These are phyloP conservation scores for Mythimna albipuncta DNA, from an alignment of 2,888 invertebrate species.

Conservation along the genomic window DNA sequence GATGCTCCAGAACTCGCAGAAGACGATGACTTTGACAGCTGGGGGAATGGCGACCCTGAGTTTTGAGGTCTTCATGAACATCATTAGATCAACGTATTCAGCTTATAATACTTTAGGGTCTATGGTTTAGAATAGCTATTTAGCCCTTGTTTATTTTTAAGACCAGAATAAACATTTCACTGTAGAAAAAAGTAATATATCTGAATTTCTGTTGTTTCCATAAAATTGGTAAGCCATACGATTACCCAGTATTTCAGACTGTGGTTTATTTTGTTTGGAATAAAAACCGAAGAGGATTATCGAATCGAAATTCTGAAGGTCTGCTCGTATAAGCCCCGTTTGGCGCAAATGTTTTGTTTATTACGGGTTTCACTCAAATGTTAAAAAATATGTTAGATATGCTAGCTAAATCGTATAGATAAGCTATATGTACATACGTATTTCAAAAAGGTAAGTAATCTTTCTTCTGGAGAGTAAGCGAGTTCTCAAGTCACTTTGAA, in stretches of 20 bases:
- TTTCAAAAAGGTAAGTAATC: too few relatives aligned
- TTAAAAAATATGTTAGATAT: not conserved
- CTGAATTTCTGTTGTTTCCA: not conserved
- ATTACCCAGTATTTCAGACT: not conserved
- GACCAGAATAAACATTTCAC: not conserved
- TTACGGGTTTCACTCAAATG: constrained; percentile 3
- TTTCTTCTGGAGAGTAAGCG: too few relatives aligned
- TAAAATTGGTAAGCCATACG: not conserved
- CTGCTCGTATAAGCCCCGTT: not conserved
- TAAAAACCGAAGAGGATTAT: not conserved
- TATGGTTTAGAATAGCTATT: constrained; percentile 39
- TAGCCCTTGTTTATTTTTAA: not conserved
- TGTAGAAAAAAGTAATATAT: not conserved
- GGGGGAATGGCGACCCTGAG: constrained; percentile 70
- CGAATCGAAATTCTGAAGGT: not conserved
- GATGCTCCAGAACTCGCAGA: constrained; percentile 72
- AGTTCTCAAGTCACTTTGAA: too few relatives aligned
- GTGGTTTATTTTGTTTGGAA: not conserved
- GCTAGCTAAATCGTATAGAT: not conserved
- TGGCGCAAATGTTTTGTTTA: constrained; percentile 18
- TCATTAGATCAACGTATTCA: constrained; percentile 70
- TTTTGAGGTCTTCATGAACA: constrained; percentile 68
- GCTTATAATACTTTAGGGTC: constrained; percentile 71
- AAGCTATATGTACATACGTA: too few relatives aligned
- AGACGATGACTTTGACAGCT: constrained; percentile 68